Percentiles rank a stretch among this genome's conserved stretches.
Evolutionary conservation across 2,888 invertebrate genomes (phyloP).

Genomic region (Leptopilina myrica): DNA sequence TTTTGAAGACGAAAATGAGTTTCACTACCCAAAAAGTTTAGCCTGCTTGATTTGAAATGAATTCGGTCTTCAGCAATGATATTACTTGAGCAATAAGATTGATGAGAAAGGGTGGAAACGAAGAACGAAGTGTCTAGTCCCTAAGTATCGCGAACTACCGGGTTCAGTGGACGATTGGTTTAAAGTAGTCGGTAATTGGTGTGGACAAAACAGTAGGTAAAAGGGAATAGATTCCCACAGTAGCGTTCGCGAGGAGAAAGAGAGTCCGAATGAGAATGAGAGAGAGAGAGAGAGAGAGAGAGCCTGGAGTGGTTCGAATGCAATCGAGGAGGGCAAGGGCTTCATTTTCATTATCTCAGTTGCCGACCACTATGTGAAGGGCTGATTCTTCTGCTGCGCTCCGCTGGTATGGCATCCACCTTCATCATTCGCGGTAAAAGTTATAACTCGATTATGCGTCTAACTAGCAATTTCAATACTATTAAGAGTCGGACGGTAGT

Average conservation of each 20-base stretch:
- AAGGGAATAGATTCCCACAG: constrained; percentile 52
- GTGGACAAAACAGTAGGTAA: constrained; percentile 39
- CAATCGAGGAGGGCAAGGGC: constrained; percentile 50
- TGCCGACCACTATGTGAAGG: constrained; percentile 32
- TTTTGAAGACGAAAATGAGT: too few relatives aligned
- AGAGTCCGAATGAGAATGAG: not conserved
- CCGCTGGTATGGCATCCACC: constrained; percentile 54
- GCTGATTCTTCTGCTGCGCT: constrained; percentile 31
- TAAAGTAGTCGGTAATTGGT: constrained; percentile 32
- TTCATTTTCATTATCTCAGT: constrained; percentile 44
- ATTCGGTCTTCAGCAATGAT: too few relatives aligned
- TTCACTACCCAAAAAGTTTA: too few relatives aligned
- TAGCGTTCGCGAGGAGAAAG: constrained; percentile 41
- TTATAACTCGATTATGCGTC: constrained; percentile 74
- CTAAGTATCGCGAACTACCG: constrained; percentile 16
- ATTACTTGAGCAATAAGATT: too few relatives aligned
- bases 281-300: constrained; percentile 7
- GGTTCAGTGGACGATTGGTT: constrained; percentile 36
- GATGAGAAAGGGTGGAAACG: not conserved
- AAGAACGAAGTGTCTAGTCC: not conserved
- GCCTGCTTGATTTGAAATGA: too few relatives aligned
- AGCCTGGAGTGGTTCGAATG: constrained; percentile 45
- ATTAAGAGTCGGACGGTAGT: constrained; percentile 67
- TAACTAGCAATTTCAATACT: constrained; percentile 75
- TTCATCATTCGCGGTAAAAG: constrained; percentile 70